Base-by-base conservation (phyloP, 2,888 invertebrate genomes). In the Antitype chi region DNA sequence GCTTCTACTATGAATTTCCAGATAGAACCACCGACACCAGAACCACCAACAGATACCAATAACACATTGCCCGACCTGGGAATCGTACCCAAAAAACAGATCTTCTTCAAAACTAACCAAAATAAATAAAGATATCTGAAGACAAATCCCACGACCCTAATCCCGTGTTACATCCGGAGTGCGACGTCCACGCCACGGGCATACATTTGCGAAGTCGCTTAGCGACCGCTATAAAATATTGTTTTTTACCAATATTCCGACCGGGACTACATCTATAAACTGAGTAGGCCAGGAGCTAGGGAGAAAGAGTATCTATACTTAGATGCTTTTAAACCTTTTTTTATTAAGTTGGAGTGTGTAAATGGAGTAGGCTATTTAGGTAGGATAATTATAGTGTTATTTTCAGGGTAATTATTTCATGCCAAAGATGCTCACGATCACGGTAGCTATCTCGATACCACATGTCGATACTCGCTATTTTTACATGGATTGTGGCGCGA, bases 181-280 rank as follows among this genome's bases (percentile, higher is more conserved):
- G 73, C 84, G 76, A 85, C 88, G 93, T 93, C 92, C 94, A 90
- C 91, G 86, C 92, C 94, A 90, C 91, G 86, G 80, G 92, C 92
- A 89, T 92, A 94, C 92, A 93, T 94, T 94, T 93, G 93, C 91
- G 88, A 85, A 90, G 89, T 89, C 92, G 94, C 94, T 94, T 91
- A 94, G 95, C 94, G 94, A 92, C 92, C 92, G 92, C 89, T 89
- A 92, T 94, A 94, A 95, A 95, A 96, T 95, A 95, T 95, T 94
- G 93, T 95, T 95, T 94, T 94, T 94, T 94, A 88, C 94, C 94
- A 94, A 94, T 95, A 94, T 91, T 90, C 89, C 90, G 90, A 91
- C 91, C 80, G 90, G 89, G 89, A 88, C 89, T 88, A 89, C 89
- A 89, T 89, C 85, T 90, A 89, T 89, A 89, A 87, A 86, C 87